These are phyloP conservation scores for Idaea biselata DNA, from an alignment of 2,888 invertebrate genomes.

Conservation along the genomic window DNA sequence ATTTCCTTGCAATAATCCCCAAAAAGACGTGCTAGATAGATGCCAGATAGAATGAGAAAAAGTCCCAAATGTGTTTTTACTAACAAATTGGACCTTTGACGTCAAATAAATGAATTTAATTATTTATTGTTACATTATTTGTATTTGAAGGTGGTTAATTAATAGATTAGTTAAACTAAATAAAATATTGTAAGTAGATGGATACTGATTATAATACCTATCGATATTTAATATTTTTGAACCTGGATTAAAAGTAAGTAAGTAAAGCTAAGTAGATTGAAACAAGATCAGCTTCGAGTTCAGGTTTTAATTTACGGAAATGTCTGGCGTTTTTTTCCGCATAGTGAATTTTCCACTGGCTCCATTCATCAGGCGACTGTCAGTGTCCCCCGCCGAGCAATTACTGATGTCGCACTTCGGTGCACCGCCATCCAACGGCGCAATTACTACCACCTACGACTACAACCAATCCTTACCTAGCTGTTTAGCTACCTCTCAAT, in stretches of 20 bases:
- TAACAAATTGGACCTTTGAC: too few species aligned
- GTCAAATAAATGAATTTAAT: too few species aligned
- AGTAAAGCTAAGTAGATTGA: constrained; percentile 24
- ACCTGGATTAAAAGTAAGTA: neutral
- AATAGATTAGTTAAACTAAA: too few species aligned
- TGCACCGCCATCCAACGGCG: constrained; percentile 58
- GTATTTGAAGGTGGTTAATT: too few species aligned
- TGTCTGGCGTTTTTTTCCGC: constrained; percentile 62
- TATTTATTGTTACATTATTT: too few species aligned
- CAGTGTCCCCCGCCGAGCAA: constrained; percentile 66
- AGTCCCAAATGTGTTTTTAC: too few species aligned
- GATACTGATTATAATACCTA: too few species aligned
- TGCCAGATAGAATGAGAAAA: too few species aligned
- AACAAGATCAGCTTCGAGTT: constrained; percentile 52
- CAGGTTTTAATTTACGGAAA: constrained; percentile 67
- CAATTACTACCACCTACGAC: constrained; percentile 55
- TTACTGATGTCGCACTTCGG: constrained; percentile 72
- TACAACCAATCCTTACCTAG: constrained; percentile 19
- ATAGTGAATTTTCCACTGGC: constrained; percentile 56
- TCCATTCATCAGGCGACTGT: constrained; percentile 72
- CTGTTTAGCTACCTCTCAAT: neutral
- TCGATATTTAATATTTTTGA: neutral
- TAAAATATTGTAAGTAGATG: too few species aligned
- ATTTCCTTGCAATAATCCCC: too few species aligned
- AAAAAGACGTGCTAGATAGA: too few species aligned